phyloP scores from a whole-genome alignment of 35 echinoderm and acorn worm species.

The Eucidaris tribuloides region DNA sequence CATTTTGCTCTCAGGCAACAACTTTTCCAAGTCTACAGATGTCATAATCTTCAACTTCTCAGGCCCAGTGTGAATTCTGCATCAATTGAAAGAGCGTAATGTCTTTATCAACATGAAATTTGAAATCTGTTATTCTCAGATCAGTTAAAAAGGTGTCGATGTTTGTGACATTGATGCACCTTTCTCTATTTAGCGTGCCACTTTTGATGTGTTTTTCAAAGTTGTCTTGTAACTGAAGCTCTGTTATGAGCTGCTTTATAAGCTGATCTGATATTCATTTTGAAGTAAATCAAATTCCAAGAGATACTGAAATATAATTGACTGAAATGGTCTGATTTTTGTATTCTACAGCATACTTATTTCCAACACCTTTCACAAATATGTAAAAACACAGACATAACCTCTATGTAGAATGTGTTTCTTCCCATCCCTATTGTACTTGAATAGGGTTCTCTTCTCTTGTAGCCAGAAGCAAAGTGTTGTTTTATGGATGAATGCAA shows the following conservation, averaged over 20 bases:
- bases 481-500: not conserved
- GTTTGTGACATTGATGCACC: not conserved
- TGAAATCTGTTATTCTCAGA: not conserved
- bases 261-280: too few species aligned
- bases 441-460: not conserved
- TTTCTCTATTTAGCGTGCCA: not conserved
- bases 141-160: not conserved
- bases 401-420: not conserved
- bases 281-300: not conserved
- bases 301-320: not conserved
- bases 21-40: not conserved
- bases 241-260: too few species aligned
- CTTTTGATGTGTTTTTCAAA: not conserved
- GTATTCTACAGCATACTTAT: not conserved
- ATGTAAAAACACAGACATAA: slow-evolving; percentile 7
- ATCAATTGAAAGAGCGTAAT: not conserved
- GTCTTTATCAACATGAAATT: slow-evolving; percentile 5
- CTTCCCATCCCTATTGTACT: not conserved
- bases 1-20: not conserved
- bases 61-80: not conserved
- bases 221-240: not conserved
- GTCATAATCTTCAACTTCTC: not conserved
- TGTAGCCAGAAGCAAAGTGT: slow-evolving; percentile 5
- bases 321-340: not conserved
- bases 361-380: not conserved